Conservation (phyloP, 1,140 invertebrate genomes). For the Alviniconcha marisindica region DNA sequence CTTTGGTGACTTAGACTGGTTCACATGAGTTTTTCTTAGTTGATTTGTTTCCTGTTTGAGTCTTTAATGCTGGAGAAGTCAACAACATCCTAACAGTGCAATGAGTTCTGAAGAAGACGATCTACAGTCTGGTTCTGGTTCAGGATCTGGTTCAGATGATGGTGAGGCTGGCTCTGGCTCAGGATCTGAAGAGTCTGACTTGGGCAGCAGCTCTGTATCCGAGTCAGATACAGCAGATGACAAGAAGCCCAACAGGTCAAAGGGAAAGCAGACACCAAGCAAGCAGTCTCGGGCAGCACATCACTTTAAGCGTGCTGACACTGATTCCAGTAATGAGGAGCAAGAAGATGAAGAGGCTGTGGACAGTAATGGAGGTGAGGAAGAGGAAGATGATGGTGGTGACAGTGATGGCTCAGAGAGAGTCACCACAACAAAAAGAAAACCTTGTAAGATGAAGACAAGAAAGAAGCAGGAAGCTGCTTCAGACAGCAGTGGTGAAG, state of each 20-base stretch:
- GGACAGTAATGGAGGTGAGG: constrained; percentile 1
- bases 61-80: too few relatives aligned
- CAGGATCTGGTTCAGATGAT: background rate
- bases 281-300: background rate
- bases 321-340: constrained; percentile 13
- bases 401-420: background rate
- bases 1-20: too few relatives aligned
- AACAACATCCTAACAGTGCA: too few relatives aligned
- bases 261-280: background rate
- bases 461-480: background rate
- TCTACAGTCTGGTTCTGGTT: background rate
- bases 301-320: background rate
- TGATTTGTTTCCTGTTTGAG: too few relatives aligned
- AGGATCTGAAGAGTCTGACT: background rate
- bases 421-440: background rate
- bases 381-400: background rate
- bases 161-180: background rate
- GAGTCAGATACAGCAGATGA: background rate
- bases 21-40: too few relatives aligned
- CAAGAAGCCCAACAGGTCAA: background rate
- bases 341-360: too few relatives aligned
- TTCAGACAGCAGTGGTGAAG: background rate
- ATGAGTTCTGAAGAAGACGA: constrained; percentile 31
- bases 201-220: background rate
- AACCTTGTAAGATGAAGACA: background rate